These are phyloP conservation scores for Merops nubicus DNA, from an alignment of 2,113 vertebrate species.

Conservation along the genomic window DNA sequence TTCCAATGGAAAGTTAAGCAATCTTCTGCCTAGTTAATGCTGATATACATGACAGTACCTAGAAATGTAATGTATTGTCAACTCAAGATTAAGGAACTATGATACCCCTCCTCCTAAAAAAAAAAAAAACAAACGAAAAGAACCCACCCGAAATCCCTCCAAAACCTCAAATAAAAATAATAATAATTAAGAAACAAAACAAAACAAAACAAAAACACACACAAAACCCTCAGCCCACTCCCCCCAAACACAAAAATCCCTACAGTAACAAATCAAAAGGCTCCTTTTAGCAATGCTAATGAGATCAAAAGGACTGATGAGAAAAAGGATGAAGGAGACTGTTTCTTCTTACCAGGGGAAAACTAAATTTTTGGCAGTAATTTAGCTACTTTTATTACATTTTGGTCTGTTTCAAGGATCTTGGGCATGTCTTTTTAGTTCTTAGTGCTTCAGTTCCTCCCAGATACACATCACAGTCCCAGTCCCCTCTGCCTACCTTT, in stretches of 20 bases:
- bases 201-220: background rate
- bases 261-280: background rate
- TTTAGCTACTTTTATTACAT: background rate
- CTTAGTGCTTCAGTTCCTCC: background rate
- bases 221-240: too few species aligned
- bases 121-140: background rate
- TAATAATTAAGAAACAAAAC: too few species aligned
- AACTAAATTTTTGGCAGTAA: background rate
- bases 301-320: background rate
- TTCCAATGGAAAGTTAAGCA: background rate
- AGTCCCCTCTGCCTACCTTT: background rate
- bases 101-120: too few species aligned
- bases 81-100: background rate
- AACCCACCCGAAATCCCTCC: too few species aligned
- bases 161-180: too few species aligned
- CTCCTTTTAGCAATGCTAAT: background rate
- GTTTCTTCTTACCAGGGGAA: background rate
- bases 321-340: background rate
- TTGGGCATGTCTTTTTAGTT: background rate
- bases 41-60: background rate
- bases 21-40: background rate
- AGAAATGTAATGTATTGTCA: background rate
- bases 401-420: background rate
- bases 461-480: background rate
- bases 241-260: background rate